Evolutionary conservation across 2,888 invertebrate species (phyloP).

Genomic region (Asteroscopus sphinx): DNA sequence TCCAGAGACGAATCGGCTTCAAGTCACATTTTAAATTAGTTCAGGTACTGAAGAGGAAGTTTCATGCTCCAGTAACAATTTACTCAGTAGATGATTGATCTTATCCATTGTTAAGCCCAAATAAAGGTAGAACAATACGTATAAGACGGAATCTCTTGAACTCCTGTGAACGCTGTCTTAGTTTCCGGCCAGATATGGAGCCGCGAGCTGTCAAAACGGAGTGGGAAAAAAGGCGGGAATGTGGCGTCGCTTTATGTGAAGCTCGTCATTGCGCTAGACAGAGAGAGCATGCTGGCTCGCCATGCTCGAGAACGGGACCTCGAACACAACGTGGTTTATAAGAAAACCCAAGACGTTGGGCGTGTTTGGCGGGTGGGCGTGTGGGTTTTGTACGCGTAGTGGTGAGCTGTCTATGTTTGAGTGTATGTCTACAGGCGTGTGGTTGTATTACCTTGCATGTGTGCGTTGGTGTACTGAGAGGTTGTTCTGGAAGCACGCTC

Average conservation of each 20-base stretch:
- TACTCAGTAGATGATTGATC: background rate
- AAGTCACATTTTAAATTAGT: background rate
- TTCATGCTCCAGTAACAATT: background rate
- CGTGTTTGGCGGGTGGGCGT: conserved; percentile 90
- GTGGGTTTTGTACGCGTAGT: conserved; percentile 82
- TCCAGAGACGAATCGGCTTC: background rate
- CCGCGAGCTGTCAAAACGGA: conserved; percentile 90
- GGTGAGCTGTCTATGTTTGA: conserved; percentile 68
- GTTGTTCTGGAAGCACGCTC: conserved; percentile 73
- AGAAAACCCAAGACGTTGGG: conserved; percentile 90
- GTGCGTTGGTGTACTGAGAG: conserved; percentile 71
- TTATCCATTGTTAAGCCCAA: background rate
- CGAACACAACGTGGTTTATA: conserved; percentile 89
- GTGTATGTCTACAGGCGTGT: conserved; percentile 70
- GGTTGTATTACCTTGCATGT: conserved; percentile 71
- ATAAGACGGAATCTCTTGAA: conserved; percentile 32
- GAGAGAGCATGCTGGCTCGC: conserved; percentile 66
- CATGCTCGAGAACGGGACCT: conserved; percentile 75
- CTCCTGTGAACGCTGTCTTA: conserved; percentile 86
- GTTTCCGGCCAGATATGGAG: conserved; percentile 88
- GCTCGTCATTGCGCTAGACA: conserved; percentile 87
- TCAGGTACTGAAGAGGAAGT: background rate
- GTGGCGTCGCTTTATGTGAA: conserved; percentile 89
- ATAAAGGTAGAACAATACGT: conserved; percentile 4
- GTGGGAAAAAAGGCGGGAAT: conserved; percentile 91